Conservation (phyloP, 2,888 invertebrate species). For the Nipponacmea schrenckii region DNA sequence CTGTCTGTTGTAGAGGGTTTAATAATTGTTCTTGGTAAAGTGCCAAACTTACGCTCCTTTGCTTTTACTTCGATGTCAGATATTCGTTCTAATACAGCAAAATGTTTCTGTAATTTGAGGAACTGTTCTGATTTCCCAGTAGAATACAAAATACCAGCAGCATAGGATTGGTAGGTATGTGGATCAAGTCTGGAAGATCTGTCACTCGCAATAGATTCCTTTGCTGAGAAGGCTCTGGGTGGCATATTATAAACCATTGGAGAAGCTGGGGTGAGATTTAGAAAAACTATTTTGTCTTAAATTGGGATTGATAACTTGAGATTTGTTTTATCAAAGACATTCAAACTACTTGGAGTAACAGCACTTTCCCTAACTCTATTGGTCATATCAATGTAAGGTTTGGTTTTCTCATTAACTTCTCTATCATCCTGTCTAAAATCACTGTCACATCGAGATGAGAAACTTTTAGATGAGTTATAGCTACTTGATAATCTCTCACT, state of each 20-base stretch:
- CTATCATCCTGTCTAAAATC: background rate
- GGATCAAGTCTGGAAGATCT: slow-evolving; percentile 57
- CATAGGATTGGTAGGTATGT: slow-evolving; percentile 63
- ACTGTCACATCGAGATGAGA: background rate
- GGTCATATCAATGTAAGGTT: slow-evolving; percentile 5
- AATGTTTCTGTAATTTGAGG: slow-evolving; percentile 85
- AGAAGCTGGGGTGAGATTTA: background rate
- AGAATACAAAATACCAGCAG: slow-evolving; percentile 72
- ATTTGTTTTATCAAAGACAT: background rate
- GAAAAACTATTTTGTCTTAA: slow-evolving; percentile 8
- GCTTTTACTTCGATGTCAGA: slow-evolving; percentile 71
- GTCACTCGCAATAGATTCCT: slow-evolving; percentile 55
- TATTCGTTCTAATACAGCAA: slow-evolving; percentile 85
- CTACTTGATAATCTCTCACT: background rate
- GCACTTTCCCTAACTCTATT: background rate
- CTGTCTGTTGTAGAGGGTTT: background rate
- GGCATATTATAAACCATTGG: slow-evolving; percentile 16
- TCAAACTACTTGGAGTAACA: slow-evolving; percentile 1
- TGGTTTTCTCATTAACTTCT: background rate
- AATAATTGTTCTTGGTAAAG: background rate
- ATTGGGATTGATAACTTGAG: background rate
- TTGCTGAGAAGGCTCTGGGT: slow-evolving; percentile 28
- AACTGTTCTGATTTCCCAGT: slow-evolving; percentile 82
- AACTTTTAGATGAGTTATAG: background rate
- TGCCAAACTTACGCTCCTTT: background rate